Conservation (phyloP, 2,888 invertebrate genomes). For the Meteorus cinctellus region DNA sequence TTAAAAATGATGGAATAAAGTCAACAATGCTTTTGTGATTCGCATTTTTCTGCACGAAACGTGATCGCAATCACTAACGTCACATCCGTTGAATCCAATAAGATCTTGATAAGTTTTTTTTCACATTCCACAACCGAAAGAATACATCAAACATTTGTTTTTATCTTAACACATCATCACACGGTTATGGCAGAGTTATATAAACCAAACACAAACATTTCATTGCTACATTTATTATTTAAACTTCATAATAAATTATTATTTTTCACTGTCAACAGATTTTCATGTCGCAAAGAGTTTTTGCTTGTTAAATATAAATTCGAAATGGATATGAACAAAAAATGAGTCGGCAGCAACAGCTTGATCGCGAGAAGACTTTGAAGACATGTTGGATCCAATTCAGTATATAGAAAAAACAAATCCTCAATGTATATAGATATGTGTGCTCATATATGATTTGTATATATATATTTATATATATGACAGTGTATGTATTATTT, state of each 20-base stretch:
- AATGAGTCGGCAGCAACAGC: slow-evolving; percentile 1
- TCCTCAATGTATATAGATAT: slow-evolving; percentile 3
- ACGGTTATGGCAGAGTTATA: no score
- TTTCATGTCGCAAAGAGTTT: not conserved
- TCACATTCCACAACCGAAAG: not conserved
- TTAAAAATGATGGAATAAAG: no score
- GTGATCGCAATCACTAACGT: slow-evolving; percentile 60
- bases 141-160: not conserved
- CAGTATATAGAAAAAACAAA: not conserved
- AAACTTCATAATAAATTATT: not conserved
- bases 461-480: not conserved
- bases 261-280: not conserved
- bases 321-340: not conserved
- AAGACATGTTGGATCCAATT: not conserved
- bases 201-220: no score
- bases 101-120: slow-evolving; percentile 34
- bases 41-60: slow-evolving; percentile 46
- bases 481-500: not conserved
- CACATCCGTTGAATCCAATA: slow-evolving; percentile 56
- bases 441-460: not conserved
- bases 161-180: not conserved
- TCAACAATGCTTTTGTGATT: slow-evolving; percentile 46
- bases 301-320: slow-evolving; percentile 24
- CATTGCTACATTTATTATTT: not conserved
- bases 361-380: slow-evolving; percentile 21